Conservation (phyloP, 2,113 vertebrate species). For the Alexandromys fortis region DNA sequence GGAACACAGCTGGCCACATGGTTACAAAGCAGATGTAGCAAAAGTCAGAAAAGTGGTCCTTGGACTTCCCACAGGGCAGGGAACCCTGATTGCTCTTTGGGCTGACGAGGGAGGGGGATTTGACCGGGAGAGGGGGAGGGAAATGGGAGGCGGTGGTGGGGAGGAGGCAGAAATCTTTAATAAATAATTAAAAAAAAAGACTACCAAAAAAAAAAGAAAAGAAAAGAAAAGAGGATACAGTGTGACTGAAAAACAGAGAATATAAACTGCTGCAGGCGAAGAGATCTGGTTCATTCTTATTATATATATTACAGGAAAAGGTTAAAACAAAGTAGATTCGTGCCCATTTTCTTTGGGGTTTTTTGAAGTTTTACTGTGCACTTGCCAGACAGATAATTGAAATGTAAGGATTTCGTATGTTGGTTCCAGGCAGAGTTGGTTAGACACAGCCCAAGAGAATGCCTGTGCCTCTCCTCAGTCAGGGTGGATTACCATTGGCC, state of each 20-base stretch:
- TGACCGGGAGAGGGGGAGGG: no score
- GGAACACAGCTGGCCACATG: conserved; percentile 98
- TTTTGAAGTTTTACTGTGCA: conserved; percentile 85
- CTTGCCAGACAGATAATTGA: conserved; percentile 88
- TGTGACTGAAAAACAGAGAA: conserved; percentile 99
- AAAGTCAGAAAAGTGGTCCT: conserved; percentile 93
- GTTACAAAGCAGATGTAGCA: conserved; percentile 96
- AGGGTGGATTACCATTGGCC: conserved; percentile 33
- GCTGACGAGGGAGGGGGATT: no score
- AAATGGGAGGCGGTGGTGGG: no score
- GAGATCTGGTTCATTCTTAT: conserved; percentile 84
- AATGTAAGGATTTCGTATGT: conserved; percentile 84
- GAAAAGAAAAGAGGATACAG: conserved; percentile 92
- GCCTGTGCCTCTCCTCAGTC: conserved; percentile 83
- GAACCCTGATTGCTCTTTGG: no score
- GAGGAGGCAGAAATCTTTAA: no score
- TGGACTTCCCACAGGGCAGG: no score
- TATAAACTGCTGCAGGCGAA: conserved; percentile 90
- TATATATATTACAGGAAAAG: conserved; percentile 89
- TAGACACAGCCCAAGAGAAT: conserved; percentile 87
- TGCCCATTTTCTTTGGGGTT: conserved; percentile 90
- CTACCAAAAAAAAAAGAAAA: no score
- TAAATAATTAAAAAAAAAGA: no score
- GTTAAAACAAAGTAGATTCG: conserved; percentile 91
- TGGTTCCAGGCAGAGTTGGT: conserved; percentile 87